These are phyloP conservation scores for Brachyistius frenatus DNA, from an alignment of 2,113 vertebrate genomes.

Conservation along the genomic window DNA sequence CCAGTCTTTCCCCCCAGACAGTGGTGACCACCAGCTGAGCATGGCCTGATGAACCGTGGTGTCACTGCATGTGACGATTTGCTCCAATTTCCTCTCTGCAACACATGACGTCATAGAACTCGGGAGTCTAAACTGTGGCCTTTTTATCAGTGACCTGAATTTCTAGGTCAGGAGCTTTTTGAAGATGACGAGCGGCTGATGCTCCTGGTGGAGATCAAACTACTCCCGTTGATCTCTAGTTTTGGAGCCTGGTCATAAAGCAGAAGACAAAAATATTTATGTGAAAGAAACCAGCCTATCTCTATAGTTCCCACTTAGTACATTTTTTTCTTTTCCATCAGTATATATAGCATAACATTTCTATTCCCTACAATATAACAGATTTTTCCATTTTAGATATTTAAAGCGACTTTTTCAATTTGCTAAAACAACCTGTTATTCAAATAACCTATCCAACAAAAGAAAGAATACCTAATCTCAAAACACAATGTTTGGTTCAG, in stretches of 20 bases:
- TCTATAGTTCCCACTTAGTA: neutral
- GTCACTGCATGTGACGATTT: slow-evolving; percentile 1
- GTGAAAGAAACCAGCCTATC: neutral
- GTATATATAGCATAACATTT: no score
- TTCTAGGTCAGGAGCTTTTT: neutral
- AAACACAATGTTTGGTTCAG: no score
- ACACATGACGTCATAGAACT: slow-evolving; percentile 11
- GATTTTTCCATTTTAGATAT: no score
- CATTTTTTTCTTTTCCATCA: slow-evolving; percentile 19
- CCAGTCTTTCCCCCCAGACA: slow-evolving; percentile 10
- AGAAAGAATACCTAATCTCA: no score
- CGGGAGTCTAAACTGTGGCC: slow-evolving; percentile 12
- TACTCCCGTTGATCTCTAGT: neutral
- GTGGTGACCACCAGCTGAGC: slow-evolving; percentile 1
- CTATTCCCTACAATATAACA: no score
- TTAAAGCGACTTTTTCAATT: no score
- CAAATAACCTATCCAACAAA: no score
- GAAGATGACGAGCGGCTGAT: neutral
- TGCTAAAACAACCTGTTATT: no score
- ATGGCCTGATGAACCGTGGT: slow-evolving; percentile 3
- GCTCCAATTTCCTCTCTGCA: slow-evolving; percentile 16
- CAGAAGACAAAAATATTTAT: neutral
- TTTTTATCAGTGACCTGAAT: neutral
- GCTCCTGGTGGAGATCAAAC: neutral
- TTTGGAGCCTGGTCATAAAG: neutral